A percentile compares a stretch with the other conserved stretches of the same genome.
These are phyloP conservation scores for Asteroscopus sphinx DNA, from an alignment of 2,888 invertebrate species.

Conservation along the genomic window DNA sequence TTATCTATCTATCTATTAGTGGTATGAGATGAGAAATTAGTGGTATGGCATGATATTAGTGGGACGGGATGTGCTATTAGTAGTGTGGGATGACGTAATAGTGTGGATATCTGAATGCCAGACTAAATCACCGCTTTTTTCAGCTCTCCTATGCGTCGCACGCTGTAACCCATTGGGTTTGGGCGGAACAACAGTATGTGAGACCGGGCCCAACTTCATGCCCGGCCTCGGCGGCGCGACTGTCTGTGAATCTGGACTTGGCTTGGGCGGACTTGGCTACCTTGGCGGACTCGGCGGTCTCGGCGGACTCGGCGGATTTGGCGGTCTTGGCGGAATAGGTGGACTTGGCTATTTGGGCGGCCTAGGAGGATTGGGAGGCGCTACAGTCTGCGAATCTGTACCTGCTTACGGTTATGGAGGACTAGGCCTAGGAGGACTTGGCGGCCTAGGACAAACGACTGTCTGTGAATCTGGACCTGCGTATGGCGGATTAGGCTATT, in stretches of 20 bases:
- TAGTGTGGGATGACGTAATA: too few relatives aligned
- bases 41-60: too few relatives aligned
- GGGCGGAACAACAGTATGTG: conserved; percentile 65
- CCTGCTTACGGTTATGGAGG: conserved; percentile 27
- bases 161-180: conserved; percentile 69
- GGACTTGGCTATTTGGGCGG: conserved; percentile 19
- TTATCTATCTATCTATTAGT: too few relatives aligned
- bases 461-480: neutral
- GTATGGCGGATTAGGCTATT: conserved; percentile 17
- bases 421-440: conserved; percentile 3
- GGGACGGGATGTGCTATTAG: too few relatives aligned
- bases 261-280: conserved; percentile 41
- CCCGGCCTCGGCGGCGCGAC: conserved; percentile 39
- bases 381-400: conserved; percentile 33
- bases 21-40: too few relatives aligned
- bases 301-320: conserved; percentile 31
- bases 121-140: neutral
- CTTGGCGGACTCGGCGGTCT: conserved; percentile 36
- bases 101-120: too few relatives aligned
- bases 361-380: conserved; percentile 8
- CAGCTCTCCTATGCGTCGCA: conserved; percentile 70
- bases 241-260: conserved; percentile 47
- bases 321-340: conserved; percentile 13
- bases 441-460: neutral
- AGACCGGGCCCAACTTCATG: conserved; percentile 56